A percentile compares a stretch with the other conserved stretches of the same genome.
phyloP scores from a whole-genome alignment of 2,113 vertebrate genomes.

The Junco hyemalis region DNA sequence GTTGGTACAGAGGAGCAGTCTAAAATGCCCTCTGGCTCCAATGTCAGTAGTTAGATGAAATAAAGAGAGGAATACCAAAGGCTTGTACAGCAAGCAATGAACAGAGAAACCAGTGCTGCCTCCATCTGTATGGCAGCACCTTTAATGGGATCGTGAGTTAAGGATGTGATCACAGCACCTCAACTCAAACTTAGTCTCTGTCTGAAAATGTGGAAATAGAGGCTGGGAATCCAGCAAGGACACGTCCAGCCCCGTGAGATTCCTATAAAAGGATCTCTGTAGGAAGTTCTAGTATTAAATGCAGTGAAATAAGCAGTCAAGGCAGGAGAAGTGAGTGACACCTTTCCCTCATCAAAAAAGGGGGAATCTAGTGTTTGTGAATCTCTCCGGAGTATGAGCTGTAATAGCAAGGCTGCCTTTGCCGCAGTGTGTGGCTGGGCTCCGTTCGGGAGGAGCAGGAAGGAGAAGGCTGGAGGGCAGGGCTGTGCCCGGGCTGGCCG shows the following conservation, averaged over 20 bases:
- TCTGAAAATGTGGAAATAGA: neutral
- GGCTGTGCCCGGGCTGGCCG: neutral
- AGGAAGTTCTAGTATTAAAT: neutral
- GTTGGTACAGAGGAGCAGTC: neutral
- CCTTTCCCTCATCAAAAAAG: neutral
- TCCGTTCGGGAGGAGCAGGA: accelerated
- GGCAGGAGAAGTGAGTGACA: neutral
- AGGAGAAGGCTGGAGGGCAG: neutral
- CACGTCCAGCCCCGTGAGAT: accelerated
- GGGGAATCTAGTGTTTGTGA: neutral
- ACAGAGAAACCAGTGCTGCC: neutral
- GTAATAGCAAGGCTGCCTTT: neutral
- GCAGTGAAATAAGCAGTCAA: neutral
- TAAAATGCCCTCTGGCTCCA: neutral
- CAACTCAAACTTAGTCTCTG: neutral
- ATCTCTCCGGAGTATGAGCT: neutral
- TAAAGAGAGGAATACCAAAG: neutral
- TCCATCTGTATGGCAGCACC: neutral
- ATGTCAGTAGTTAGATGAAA: neutral
- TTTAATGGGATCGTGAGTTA: neutral
- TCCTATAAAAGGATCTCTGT: neutral
- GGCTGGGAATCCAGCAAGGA: neutral
- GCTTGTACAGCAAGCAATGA: accelerated
- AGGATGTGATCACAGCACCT: neutral
- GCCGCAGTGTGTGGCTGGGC: accelerated